Conservation (phyloP, 2,888 invertebrate genomes). For the Apamea anceps region DNA sequence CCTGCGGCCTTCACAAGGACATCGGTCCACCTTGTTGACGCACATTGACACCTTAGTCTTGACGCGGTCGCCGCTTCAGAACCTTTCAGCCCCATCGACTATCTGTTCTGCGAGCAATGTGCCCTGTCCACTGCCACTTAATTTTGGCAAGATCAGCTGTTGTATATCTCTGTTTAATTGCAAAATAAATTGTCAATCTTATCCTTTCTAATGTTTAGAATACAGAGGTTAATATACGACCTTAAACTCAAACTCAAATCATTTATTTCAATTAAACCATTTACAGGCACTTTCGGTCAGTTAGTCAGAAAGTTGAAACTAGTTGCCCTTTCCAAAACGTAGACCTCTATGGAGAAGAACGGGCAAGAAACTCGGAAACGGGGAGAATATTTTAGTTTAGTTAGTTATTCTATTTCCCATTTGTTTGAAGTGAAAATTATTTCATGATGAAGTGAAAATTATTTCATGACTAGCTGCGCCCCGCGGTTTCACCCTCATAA, state of each 20-base stretch:
- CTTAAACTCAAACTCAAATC: no score
- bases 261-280: no score
- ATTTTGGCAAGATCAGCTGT: neutral
- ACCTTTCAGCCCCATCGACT: neutral
- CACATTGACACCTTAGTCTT: no score
- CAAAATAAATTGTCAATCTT: constrained; percentile 5
- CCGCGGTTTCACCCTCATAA: no score
- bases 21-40: neutral
- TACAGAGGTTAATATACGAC: constrained; percentile 24
- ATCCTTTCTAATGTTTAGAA: neutral
- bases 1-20: neutral
- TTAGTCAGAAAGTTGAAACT: no score
- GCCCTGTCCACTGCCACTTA: neutral
- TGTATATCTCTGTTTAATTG: neutral
- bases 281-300: no score
- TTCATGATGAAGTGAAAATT: constrained; percentile 7
- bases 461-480: no score
- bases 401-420: constrained; percentile 21
- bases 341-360: no score
- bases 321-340: no score
- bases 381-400: no score
- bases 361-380: no score
- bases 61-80: no score
- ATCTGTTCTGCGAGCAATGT: neutral
- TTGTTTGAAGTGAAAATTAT: constrained; percentile 44